phyloP scores from a whole-genome alignment of 2,797 vertebrate genomes.

The Chiloscyllium punctatum region DNA sequence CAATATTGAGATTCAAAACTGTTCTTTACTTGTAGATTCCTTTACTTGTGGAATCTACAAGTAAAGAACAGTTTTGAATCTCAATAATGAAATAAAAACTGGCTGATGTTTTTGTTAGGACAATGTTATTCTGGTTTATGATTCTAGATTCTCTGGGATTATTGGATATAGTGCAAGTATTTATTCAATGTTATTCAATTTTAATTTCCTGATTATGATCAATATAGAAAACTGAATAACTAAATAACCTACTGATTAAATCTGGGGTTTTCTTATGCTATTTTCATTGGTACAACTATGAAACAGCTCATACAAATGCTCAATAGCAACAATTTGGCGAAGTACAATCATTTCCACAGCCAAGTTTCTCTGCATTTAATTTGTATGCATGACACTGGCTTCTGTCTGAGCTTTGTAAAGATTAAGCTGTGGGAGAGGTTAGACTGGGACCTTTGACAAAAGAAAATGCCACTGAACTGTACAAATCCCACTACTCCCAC shows the following conservation, averaged over 20 bases:
- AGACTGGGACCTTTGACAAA: constrained; percentile 41
- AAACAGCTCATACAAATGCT: neutral
- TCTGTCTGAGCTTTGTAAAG: constrained; percentile 39
- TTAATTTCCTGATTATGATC: neutral
- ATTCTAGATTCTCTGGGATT: constrained; percentile 3
- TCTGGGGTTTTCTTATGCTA: neutral
- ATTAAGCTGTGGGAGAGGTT: constrained; percentile 44
- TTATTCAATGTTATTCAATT: neutral
- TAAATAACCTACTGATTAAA: neutral
- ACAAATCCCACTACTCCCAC: constrained; percentile 41
- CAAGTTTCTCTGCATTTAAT: constrained; percentile 35
- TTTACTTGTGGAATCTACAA: too few species aligned
- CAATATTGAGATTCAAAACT: too few species aligned
- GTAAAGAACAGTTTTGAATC: neutral
- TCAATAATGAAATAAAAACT: neutral
- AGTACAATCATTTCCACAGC: constrained; percentile 19
- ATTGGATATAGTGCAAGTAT: neutral
- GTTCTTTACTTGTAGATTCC: too few species aligned
- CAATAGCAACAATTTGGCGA: neutral
- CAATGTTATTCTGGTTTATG: neutral
- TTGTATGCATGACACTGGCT: constrained; percentile 36
- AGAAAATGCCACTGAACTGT: constrained; percentile 40
- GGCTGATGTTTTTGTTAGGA: neutral
- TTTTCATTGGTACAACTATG: neutral
- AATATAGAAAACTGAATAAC: neutral